These are phyloP conservation scores for Heliothis virescens DNA, from an alignment of 1,140 invertebrate species.

Conservation along the genomic window DNA sequence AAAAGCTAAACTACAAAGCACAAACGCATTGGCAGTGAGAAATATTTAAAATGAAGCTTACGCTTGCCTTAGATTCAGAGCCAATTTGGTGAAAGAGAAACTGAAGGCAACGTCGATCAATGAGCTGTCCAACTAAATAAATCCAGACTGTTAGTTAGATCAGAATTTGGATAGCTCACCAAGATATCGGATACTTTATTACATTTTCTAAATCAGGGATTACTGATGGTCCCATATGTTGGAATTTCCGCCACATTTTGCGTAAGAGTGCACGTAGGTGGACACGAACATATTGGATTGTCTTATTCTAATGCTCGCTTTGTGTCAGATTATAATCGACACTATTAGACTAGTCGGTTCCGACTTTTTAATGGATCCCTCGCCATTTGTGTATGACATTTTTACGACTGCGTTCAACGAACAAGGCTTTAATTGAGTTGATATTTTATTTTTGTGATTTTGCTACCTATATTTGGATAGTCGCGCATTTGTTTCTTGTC, in stretches of 20 bases:
- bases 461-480: conserved; percentile 5
- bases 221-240: conserved; percentile 17
- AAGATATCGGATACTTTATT: background rate
- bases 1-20: background rate
- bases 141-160: background rate
- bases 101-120: too few species aligned
- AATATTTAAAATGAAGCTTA: background rate
- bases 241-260: conserved; percentile 22
- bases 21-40: background rate
- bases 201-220: conserved; percentile 6
- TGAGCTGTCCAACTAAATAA: background rate
- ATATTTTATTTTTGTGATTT: conserved; percentile 18
- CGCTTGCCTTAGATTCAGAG: background rate
- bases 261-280: conserved; percentile 13
- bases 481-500: background rate
- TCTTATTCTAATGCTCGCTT: conserved; percentile 28
- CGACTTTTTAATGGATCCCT: conserved; percentile 26
- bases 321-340: conserved; percentile 41
- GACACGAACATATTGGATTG: conserved; percentile 34
- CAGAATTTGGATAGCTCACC: background rate
- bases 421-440: conserved; percentile 7
- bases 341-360: conserved; percentile 34
- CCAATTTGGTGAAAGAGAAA: background rate
- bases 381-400: conserved; percentile 42
- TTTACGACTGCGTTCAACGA: conserved; percentile 20